Conservation (phyloP, 2,888 invertebrate genomes). For the Brachylomia viminalis region DNA sequence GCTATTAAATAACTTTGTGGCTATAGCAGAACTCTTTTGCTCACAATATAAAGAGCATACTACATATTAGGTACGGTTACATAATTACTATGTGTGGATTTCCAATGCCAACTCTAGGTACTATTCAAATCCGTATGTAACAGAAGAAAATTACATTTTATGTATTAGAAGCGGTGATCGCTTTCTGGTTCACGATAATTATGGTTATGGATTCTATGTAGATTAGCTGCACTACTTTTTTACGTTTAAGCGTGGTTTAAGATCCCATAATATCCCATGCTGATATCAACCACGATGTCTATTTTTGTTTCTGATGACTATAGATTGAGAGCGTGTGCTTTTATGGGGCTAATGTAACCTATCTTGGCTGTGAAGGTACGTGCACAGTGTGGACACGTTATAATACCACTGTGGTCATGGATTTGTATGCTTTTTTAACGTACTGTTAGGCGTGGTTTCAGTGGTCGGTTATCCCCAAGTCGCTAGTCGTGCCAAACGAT, state of each 20-base stretch:
- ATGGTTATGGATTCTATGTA: background rate
- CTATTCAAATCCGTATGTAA: constrained; percentile 19
- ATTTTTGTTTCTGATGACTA: background rate
- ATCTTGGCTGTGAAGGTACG: background rate
- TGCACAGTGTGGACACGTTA: background rate
- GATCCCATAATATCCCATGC: background rate
- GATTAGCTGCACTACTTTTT: background rate
- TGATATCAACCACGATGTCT: background rate
- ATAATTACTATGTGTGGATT: background rate
- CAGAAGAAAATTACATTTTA: constrained; percentile 54
- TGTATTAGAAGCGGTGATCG: constrained; percentile 7
- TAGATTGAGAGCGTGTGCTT: background rate
- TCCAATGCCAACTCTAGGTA: constrained; percentile 41
- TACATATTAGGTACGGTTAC: background rate
- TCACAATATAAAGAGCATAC: background rate
- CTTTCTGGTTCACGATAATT: constrained; percentile 2
- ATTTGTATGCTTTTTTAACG: background rate
- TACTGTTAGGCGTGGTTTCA: background rate
- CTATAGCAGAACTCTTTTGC: constrained; percentile 2
- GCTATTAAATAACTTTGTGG: constrained; percentile 17
- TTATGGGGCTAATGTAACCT: background rate
- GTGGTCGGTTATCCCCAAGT: too few species aligned
- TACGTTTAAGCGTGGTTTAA: background rate
- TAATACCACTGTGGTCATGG: background rate
- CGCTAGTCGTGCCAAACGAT: background rate